Evolutionary conservation across 2,797 vertebrate genomes (phyloP).

Genomic region (Fundulus diaphanus): DNA sequence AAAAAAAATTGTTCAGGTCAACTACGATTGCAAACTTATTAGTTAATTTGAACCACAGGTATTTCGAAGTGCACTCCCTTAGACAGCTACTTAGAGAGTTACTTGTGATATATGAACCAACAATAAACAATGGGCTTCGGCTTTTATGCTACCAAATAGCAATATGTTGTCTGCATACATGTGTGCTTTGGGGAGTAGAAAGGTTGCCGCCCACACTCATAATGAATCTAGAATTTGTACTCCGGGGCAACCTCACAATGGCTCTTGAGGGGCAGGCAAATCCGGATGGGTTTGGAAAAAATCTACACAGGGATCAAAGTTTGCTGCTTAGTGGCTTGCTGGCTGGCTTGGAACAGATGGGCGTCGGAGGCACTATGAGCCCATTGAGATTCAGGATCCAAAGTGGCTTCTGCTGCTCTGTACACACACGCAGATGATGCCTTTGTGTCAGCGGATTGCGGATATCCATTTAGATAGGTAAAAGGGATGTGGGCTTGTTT

Average conservation of each 20-base stretch:
- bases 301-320: constrained; percentile 85
- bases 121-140: constrained; percentile 73
- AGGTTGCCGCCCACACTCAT: constrained; percentile 81
- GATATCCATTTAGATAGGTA: constrained; percentile 77
- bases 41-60: constrained; percentile 57
- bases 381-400: constrained; percentile 85
- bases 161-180: constrained; percentile 80
- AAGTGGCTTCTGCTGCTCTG: constrained; percentile 83
- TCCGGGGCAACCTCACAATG: constrained; percentile 77
- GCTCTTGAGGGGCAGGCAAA: constrained; percentile 81
- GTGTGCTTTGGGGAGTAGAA: constrained; percentile 81
- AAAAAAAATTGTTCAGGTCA: constrained; percentile 58
- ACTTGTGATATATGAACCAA: constrained; percentile 74
- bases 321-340: constrained; percentile 81
- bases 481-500: constrained; percentile 66
- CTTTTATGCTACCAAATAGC: constrained; percentile 82
- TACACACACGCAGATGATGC: constrained; percentile 80
- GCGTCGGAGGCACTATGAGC: constrained; percentile 82
- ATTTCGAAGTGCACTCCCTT: constrained; percentile 48
- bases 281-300: constrained; percentile 82
- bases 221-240: constrained; percentile 84
- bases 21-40: constrained; percentile 58
- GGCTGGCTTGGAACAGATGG: constrained; percentile 85
- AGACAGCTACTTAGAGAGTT: constrained; percentile 40
- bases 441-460: constrained; percentile 77